Evolutionary conservation across 1,140 invertebrate species (phyloP).

Genomic region (Drosophila arawakana): DNA sequence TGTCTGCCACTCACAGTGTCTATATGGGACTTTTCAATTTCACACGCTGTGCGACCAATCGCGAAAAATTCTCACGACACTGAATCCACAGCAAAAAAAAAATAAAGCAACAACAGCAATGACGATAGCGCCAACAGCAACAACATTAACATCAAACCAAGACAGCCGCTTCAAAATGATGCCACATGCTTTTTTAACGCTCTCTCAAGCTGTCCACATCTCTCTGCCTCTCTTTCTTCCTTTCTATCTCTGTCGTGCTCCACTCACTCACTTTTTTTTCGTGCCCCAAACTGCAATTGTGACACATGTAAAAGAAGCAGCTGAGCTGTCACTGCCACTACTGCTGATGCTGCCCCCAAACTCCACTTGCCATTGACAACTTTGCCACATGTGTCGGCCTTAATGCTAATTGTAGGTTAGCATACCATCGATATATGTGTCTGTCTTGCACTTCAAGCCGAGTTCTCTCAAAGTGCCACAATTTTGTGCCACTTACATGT

Average conservation of each 20-base stretch:
- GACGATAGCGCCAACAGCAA: conserved; percentile 16
- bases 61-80: conserved; percentile 81
- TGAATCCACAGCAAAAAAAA: conserved; percentile 45
- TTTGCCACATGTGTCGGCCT: conserved; percentile 53
- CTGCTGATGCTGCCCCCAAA: neutral
- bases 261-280: conserved; percentile 59
- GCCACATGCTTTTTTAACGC: conserved; percentile 56
- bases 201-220: neutral
- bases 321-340: neutral
- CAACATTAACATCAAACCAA: conserved; percentile 39
- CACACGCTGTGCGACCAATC: conserved; percentile 77
- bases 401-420: conserved; percentile 74
- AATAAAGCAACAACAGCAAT: conserved; percentile 7
- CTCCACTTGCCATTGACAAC: conserved; percentile 9
- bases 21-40: conserved; percentile 58
- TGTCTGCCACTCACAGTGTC: neutral
- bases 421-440: conserved; percentile 21
- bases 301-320: conserved; percentile 40
- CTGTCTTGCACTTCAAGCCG: conserved; percentile 3
- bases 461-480: conserved; percentile 4
- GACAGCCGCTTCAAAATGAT: conserved; percentile 54
- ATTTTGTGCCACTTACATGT: conserved; percentile 44
- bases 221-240: neutral
- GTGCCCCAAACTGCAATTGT: conserved; percentile 53
- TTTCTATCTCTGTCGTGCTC: conserved; percentile 16